Conservation (phyloP, 2,888 invertebrate genomes). For the Carterocephalus palaemon region DNA sequence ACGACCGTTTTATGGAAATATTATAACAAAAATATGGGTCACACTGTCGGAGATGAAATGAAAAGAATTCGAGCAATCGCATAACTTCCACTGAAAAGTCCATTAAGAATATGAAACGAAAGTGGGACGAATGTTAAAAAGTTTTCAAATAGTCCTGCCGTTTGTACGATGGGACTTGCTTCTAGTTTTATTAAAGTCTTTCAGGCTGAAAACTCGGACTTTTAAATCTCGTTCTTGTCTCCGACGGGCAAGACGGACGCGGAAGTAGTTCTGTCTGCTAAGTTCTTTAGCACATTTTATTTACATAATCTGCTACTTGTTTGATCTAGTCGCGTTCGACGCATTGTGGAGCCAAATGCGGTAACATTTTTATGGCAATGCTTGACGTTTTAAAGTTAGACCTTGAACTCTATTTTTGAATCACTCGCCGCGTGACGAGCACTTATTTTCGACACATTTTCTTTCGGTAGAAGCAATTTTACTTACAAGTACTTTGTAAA, state of each 20-base stretch:
- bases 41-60: conserved; percentile 19
- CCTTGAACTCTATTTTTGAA: too few species aligned
- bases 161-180: conserved; percentile 45
- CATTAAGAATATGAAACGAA: conserved; percentile 62
- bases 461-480: too few species aligned
- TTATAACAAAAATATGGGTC: conserved; percentile 23
- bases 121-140: conserved; percentile 53
- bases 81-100: conserved; percentile 45
- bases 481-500: too few species aligned
- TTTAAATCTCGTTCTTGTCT: conserved; percentile 23
- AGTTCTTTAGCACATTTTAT: conserved; percentile 6
- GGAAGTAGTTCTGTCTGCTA: background rate
- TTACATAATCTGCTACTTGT: conserved; percentile 11
- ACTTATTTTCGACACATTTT: too few species aligned
- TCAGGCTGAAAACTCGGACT: conserved; percentile 22
- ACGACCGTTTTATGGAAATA: conserved; percentile 19
- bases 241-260: background rate
- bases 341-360: too few species aligned
- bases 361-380: too few species aligned
- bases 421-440: too few species aligned
- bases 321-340: conserved; percentile 4
- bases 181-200: conserved; percentile 47
- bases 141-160: conserved; percentile 48
- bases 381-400: too few species aligned
- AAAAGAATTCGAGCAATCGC: conserved; percentile 25